Evolutionary conservation across 2,113 vertebrate genomes (phyloP), one percentile per base, ranked within the genome.

Genomic region (Sapajus apella): DNA sequence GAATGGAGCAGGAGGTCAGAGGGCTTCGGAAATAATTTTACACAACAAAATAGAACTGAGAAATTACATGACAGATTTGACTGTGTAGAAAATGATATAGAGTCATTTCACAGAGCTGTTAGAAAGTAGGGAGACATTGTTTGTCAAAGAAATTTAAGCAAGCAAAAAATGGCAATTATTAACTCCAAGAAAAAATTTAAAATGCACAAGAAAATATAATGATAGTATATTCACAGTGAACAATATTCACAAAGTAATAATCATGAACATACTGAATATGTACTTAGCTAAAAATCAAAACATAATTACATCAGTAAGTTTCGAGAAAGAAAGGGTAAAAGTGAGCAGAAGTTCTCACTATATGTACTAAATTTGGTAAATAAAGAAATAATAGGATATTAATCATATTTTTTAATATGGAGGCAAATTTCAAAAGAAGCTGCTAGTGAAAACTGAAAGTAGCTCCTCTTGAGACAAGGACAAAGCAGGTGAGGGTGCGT

Each of bases 271-370:
- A 82, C 27, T 79, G 47, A 92, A 73, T 58, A 56, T 43, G 5
- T 32, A 72, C 43, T 91, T 96, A 85, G 45, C 8, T 89, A 66
- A 93, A 94, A 95, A 70, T 84, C 87, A 87, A 97, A 94, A 93
- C 91, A 66, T 16, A 87, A 87, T 88, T 80, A 85, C 25, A 93
- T 35, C 35, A 91, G 32, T 18, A 88, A 81, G 47, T 64, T 58
- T 94, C 30, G n/a, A 64, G 8, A 88, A 85, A 84, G 77, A 77
- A 32, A 45, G 0, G 3, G 1, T 73, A 64, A 40, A 80, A 76
- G 43, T 68, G 37, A 90, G 17, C 32, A 85, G 70, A 95, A 79
- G 37, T 55, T 37, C 27, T 93, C 72, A 72, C 27, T 82, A 35
- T 92, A 79, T 25, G 35, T 79, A 85, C 43, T 85, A 88, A 82